Base-by-base conservation (phyloP, 2,797 vertebrate genomes). In the Heliangelus exortis region DNA sequence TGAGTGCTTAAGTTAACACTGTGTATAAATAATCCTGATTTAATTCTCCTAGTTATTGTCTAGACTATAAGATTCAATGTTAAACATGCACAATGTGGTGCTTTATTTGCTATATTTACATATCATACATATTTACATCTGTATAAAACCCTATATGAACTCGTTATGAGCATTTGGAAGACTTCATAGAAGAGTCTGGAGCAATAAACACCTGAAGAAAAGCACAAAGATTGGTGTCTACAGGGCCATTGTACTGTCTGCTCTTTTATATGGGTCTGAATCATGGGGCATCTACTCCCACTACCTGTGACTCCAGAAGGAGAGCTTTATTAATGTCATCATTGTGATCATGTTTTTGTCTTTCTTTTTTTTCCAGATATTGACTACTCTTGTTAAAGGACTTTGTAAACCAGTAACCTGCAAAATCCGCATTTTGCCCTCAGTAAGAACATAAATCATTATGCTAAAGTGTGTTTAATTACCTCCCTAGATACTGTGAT, bases 341-440 rank as follows among this genome's bases (percentile, higher is more conserved):
- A 31, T 31, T 55, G 53, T 55, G 53, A 31, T 55, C 17, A 31
- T 55, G 53, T 31, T 55, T 31, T 54, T 54, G 54, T 55, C 19
- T 61, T 20, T 55, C 29, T 29, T 28, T 12, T 7, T 53, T 58
- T 72, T 90, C 51, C 93, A 99, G 99, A 99, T 99, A 95, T 91
- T 99, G 54, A 98, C 92, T 63, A 98, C 98, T 21, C 98, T 99
- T 12, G 99, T 99, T 84, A 93, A 97, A 66, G 99, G 99, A 54
- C 96, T 98, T 10, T 97, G 97, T 51, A 98, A 98, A 91, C 99
- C 99, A 7, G 98, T 99, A 88, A 99, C 99, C 7, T 99, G 99
- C 96, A 99, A 99, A 97, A 99, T 99, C 84, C 97, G 99, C 74
- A 98, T 99, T 85, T 98, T 99, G 45, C 97, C 99, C 4, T 98